A percentile compares a stretch with the other conserved stretches of the same genome.
These are phyloP conservation scores for Sclerodermus sp. DNA, from an alignment of 2,888 invertebrate genomes.

Conservation along the genomic window DNA sequence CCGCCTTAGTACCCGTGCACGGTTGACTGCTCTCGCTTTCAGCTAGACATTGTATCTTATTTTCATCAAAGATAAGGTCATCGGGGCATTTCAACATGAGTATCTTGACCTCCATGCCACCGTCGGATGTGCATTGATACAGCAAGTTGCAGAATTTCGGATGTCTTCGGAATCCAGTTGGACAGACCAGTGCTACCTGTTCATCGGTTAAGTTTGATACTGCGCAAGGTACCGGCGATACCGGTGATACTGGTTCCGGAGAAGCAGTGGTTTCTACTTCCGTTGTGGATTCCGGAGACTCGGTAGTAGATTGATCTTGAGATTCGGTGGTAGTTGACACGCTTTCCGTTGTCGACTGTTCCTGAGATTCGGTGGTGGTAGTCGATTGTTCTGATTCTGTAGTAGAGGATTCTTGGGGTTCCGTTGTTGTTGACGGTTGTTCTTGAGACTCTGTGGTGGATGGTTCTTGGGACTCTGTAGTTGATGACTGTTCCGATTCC, in stretches of 20 bases:
- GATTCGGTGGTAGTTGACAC: constrained; percentile 16
- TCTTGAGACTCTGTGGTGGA: constrained; percentile 19
- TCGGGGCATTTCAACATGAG: constrained; percentile 76
- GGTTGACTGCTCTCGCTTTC: constrained; percentile 63
- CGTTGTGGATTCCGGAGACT: constrained; percentile 25
- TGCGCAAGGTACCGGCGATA: constrained; percentile 34
- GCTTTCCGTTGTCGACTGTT: constrained; percentile 25
- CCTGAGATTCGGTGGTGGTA: constrained; percentile 17
- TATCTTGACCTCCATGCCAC: constrained; percentile 72
- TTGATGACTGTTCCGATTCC: constrained; percentile 9
- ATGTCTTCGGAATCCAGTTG: constrained; percentile 80
- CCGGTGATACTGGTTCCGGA: neutral
- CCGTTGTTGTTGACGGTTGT: constrained; percentile 15
- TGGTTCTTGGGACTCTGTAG: constrained; percentile 26
- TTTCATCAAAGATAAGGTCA: constrained; percentile 75
- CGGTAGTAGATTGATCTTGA: constrained; percentile 16
- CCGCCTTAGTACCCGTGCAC: constrained; percentile 64
- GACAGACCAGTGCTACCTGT: constrained; percentile 75
- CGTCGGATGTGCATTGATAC: constrained; percentile 76
- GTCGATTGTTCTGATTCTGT: constrained; percentile 9
- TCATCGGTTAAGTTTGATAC: constrained; percentile 65
- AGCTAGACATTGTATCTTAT: constrained; percentile 71
- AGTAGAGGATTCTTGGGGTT: constrained; percentile 17
- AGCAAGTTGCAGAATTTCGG: constrained; percentile 82
- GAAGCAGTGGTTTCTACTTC: constrained; percentile 11